Evolutionary conservation across 2,888 invertebrate species (phyloP), one percentile per base, ranked within the genome.

Genomic region (Limenitis camilla): DNA sequence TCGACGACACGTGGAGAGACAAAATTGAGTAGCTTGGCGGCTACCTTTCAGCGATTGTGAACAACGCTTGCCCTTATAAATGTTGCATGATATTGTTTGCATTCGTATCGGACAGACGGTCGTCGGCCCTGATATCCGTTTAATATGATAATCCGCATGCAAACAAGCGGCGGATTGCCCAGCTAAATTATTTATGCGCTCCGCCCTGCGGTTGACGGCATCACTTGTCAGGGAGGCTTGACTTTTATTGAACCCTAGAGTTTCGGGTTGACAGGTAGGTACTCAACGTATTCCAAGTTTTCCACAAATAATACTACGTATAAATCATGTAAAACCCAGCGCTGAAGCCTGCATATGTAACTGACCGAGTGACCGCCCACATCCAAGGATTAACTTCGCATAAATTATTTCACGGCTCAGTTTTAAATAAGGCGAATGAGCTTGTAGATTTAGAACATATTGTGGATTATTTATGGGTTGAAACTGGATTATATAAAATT

Each of bases 111-210:
- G 71, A 63, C 56, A 65, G 63, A 65, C 71, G 73, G 74, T 71
- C 76, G 72, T 62, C 71, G 75, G 72, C 75, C 76, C 78, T 80
- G 81, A 81, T 84, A 85, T 84, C 81, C 81, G 83, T 84, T 86
- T 87, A 87, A 86, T 86, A 87, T 87, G 86, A 86, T 87, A 87
- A 87, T 87, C 83, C 80, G 69, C 76, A 83, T 85, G 86, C 86
- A 87, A 85, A 84, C 84, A 83, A 78, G 71, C 80, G 78, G 71
- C 72, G 82, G 82, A 84, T 85, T 80, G 83, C 77, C 79, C 74
- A 75, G 72, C 76, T 76, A 80, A 83, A 85, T 86, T 84, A 86
- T 84, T 85, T 85, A 86, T 86, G 83, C 84, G 83, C 76, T 80
- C 82, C 75, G 73, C 64, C 72, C 78, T 76, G 77, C 64, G 78